These are phyloP conservation scores for Phylloscopus collybita DNA, from an alignment of 2,797 vertebrate species.

Conservation along the genomic window DNA sequence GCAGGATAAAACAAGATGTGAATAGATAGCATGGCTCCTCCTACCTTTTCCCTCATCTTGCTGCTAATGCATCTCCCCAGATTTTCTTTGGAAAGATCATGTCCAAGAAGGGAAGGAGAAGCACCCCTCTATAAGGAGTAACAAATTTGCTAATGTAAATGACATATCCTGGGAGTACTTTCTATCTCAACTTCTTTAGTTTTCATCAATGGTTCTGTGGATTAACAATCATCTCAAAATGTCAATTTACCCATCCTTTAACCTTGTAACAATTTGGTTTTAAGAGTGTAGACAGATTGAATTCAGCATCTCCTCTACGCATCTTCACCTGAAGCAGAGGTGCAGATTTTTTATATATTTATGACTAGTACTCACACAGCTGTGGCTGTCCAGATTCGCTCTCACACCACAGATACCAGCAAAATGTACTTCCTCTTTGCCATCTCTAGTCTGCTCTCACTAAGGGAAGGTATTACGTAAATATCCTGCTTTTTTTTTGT, in stretches of 20 bases:
- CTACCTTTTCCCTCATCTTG: not conserved
- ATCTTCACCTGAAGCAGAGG: not conserved
- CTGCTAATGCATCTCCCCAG: not conserved
- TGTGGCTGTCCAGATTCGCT: not conserved
- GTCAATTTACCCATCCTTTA: not conserved
- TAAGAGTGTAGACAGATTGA: not conserved
- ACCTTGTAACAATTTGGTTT: not conserved
- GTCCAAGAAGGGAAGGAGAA: not conserved
- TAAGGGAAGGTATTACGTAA: not conserved
- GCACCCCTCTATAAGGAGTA: not conserved
- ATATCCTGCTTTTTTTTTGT: not conserved
- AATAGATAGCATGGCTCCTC: not conserved
- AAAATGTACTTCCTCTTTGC: not conserved
- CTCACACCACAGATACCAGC: not conserved
- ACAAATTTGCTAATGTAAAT: not conserved
- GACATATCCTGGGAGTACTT: not conserved
- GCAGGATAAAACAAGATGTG: not conserved
- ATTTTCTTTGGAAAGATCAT: not conserved
- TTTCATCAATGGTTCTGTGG: not conserved
- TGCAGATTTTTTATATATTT: not conserved
- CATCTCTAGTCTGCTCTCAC: not conserved
- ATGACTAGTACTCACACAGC: not conserved
- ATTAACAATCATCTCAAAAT: not conserved
- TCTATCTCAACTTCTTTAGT: not conserved
- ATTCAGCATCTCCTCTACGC: not conserved